A percentile compares a stretch with the other conserved stretches of the same genome.
Evolutionary conservation across 2,113 vertebrate species (phyloP).

Genomic region (Rhabdomys dilectus): DNA sequence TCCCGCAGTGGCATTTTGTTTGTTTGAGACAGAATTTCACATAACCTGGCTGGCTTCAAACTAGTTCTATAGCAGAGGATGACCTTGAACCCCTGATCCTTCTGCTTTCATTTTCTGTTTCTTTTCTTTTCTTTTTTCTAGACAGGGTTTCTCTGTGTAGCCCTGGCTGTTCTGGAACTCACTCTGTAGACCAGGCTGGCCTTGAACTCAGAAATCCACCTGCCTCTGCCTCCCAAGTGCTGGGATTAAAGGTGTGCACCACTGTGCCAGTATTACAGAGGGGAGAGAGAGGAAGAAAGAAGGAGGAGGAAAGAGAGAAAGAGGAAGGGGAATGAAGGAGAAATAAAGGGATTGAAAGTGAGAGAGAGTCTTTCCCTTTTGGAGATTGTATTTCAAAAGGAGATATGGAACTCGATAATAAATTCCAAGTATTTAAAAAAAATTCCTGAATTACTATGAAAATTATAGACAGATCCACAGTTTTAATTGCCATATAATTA

Average conservation of each 20-base stretch:
- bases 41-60: neutral
- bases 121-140: no score
- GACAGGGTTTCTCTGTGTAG: no score
- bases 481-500: neutral
- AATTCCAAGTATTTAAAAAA: neutral
- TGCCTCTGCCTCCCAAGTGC: no score
- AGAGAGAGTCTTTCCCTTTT: neutral
- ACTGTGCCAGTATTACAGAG: neutral
- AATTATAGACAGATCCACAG: neutral
- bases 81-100: neutral
- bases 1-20: neutral
- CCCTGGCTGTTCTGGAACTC: no score
- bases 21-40: neutral
- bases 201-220: no score
- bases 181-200: no score
- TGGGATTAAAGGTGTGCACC: no score
- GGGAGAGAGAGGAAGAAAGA: neutral
- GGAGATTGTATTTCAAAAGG: neutral
- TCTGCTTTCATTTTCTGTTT: neutral
- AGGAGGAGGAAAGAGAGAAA: neutral
- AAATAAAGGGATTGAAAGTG: neutral
- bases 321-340: neutral
- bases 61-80: neutral
- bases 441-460: slow-evolving; percentile 7
- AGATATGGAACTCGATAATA: neutral